These are phyloP conservation scores for Hemicentrotus pulcherrimus DNA, from an alignment of 35 echinoderm and acorn worm genomes.

Conservation along the genomic window DNA sequence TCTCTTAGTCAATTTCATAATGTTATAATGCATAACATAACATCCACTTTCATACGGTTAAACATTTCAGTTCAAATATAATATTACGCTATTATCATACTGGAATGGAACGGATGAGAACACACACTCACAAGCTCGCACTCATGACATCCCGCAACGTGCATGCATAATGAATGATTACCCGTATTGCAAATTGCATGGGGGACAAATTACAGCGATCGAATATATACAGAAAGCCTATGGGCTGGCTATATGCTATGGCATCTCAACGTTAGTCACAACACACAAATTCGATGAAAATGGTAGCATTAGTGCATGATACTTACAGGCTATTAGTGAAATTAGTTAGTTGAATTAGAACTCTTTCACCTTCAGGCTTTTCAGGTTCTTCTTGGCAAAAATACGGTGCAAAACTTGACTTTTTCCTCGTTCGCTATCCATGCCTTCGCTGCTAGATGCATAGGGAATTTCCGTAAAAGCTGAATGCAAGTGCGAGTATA, in stretches of 20 bases:
- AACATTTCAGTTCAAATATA: too few relatives aligned
- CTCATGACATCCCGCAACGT: not conserved
- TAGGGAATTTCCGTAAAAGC: not conserved
- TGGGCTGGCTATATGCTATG: too few relatives aligned
- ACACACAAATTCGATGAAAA: conserved; percentile 6
- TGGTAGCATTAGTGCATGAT: conserved; percentile 5
- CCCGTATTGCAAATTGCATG: not conserved
- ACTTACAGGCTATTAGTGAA: conserved; percentile 35
- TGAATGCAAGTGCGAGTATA: too few relatives aligned
- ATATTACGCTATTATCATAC: too few relatives aligned
- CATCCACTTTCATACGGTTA: too few relatives aligned
- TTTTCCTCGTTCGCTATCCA: not conserved
- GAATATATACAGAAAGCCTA: not conserved
- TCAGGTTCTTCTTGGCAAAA: conserved; percentile 22
- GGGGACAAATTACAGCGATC: not conserved
- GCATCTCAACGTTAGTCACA: not conserved
- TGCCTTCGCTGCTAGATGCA: not conserved
- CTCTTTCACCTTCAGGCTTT: conserved; percentile 28
- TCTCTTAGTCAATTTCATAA: too few relatives aligned
- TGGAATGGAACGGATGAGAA: too few relatives aligned
- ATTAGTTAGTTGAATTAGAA: conserved; percentile 35
- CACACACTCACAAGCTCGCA: not conserved
- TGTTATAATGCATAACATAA: too few relatives aligned
- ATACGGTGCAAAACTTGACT: not conserved
- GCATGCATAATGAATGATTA: not conserved